Conservation (phyloP, 2,797 vertebrate species). For the Synaphobranchus kaupii region DNA sequence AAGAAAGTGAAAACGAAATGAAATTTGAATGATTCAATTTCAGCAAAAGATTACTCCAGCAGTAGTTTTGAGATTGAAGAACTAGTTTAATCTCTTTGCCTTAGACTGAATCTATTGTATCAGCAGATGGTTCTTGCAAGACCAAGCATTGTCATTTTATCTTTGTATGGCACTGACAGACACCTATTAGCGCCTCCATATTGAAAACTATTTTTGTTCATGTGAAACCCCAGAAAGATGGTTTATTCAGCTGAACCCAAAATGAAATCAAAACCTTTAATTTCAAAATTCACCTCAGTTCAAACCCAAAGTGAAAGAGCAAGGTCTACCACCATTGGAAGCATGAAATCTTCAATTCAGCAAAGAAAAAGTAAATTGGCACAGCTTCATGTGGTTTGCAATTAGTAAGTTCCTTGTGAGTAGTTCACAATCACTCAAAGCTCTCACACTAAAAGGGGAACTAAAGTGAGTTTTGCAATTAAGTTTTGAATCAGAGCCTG, state of each 20-base stretch:
- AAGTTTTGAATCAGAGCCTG: background rate
- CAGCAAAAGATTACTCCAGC: background rate
- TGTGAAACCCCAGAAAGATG: conserved; percentile 2
- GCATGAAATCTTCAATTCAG: background rate
- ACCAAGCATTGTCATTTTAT: background rate
- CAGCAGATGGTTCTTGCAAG: conserved; percentile 4
- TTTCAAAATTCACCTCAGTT: conserved; percentile 6
- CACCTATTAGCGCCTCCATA: background rate
- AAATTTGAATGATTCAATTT: conserved; percentile 26
- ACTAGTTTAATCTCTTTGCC: background rate
- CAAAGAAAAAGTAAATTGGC: background rate
- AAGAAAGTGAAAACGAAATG: conserved; percentile 9
- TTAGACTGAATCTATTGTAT: conserved; percentile 4
- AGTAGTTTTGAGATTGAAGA: background rate
- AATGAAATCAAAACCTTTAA: conserved; percentile 10
- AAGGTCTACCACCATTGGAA: background rate
- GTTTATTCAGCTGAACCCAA: background rate
- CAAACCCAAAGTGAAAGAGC: background rate
- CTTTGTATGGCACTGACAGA: background rate
- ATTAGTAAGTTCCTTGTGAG: background rate
- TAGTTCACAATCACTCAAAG: background rate
- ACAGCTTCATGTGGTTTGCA: background rate
- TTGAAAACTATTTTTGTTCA: background rate
- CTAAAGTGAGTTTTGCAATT: background rate
- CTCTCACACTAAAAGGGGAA: background rate